phyloP scores from a whole-genome alignment of 1,140 invertebrate species.

The Harlomillsia oculata region DNA sequence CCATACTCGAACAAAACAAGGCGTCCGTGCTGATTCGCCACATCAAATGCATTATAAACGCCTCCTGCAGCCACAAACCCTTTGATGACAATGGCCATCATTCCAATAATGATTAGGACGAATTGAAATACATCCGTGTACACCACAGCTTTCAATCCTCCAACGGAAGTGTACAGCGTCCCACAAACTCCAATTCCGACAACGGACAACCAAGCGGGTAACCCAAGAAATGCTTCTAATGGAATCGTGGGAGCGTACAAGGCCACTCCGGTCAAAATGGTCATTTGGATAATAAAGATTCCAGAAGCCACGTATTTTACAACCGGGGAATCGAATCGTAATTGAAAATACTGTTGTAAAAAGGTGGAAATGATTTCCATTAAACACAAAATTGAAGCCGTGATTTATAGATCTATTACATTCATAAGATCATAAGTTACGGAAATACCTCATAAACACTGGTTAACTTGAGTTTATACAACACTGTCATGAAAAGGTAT shows the following conservation, averaged over 20 bases:
- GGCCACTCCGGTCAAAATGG: constrained; percentile 13
- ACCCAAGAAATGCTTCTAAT: constrained; percentile 9
- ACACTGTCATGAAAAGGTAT: constrained; percentile 29
- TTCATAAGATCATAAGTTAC: not conserved
- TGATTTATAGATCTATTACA: not conserved
- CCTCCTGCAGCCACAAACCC: constrained; percentile 50
- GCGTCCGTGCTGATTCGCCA: constrained; percentile 58
- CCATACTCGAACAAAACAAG: constrained; percentile 66
- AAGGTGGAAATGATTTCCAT: not conserved
- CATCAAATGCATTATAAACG: constrained; percentile 50
- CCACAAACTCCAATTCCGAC: constrained; percentile 25
- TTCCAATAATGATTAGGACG: constrained; percentile 24
- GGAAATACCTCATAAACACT: constrained; percentile 30
- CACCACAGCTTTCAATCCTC: constrained; percentile 45
- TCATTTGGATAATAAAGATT: constrained; percentile 30
- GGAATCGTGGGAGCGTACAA: too few relatives aligned
- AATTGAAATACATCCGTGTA: constrained; percentile 33
- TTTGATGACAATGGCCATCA: constrained; percentile 27
- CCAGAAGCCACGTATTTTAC: constrained; percentile 19
- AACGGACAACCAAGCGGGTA: constrained; percentile 26
- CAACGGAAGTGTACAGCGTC: constrained; percentile 34
- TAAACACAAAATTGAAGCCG: not conserved
- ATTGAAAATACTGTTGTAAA: constrained; percentile 28
- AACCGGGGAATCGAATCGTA: constrained; percentile 26
- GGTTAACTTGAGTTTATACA: constrained; percentile 35